Conservation (phyloP, 92 coral and sea anemone genomes). For the Metridium senile region DNA sequence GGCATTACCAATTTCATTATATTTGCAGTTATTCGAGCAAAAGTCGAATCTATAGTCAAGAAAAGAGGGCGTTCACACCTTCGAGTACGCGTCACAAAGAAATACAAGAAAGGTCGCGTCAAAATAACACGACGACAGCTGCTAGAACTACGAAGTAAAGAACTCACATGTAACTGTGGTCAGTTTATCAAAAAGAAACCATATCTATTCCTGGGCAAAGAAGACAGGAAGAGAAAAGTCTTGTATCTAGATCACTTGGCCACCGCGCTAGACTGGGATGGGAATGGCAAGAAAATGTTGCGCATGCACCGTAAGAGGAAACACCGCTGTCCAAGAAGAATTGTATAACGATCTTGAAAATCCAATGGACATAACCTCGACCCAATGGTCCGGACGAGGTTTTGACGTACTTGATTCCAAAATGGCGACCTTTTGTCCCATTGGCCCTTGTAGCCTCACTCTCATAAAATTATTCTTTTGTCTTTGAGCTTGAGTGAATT, state of each 20-base stretch:
- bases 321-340: conserved; percentile 62
- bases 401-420: no score
- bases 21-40: conserved; percentile 84
- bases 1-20: no score
- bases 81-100: conserved; percentile 78
- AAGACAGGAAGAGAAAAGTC: conserved; percentile 61
- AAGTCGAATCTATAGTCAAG: conserved; percentile 63
- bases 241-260: conserved; percentile 78
- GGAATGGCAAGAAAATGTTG: conserved; percentile 60
- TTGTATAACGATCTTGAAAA: conserved; percentile 4
- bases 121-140: conserved; percentile 66
- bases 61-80: conserved; percentile 69
- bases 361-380: no score
- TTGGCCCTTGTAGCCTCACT: no score
- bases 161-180: conserved; percentile 80
- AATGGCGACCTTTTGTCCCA: no score
- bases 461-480: no score
- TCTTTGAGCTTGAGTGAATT: no score
- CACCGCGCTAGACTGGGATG: conserved; percentile 87
- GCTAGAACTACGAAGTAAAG: conserved; percentile 71
- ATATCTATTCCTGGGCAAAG: conserved; percentile 88
- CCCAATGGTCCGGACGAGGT: no score
- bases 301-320: conserved; percentile 77
- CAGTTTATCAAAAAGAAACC: conserved; percentile 50
- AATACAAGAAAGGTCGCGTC: conserved; percentile 73